Conservation (phyloP, 1,140 invertebrate genomes). For the Holotrichia oblita region DNA sequence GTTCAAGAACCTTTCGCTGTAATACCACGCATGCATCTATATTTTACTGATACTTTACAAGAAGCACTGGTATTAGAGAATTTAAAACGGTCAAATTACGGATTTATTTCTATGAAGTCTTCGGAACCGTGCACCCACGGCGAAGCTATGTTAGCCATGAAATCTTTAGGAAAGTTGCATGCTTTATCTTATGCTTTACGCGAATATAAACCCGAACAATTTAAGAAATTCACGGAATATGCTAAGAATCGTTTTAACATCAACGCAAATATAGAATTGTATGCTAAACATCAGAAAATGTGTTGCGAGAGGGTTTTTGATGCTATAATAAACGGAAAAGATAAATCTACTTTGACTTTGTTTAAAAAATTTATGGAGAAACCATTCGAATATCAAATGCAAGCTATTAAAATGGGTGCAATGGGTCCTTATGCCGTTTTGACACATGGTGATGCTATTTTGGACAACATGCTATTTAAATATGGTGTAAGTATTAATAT, state of each 20-base stretch:
- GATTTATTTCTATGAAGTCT: not conserved
- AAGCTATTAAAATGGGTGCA: constrained; percentile 37
- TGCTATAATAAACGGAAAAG: not conserved
- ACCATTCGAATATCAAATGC: constrained; percentile 34
- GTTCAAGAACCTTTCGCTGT: not conserved
- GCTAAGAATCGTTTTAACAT: not conserved
- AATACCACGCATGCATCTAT: not conserved
- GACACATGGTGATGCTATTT: constrained; percentile 32
- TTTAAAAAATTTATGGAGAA: constrained; percentile 45
- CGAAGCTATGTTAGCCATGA: not conserved
- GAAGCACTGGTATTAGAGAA: constrained; percentile 29
- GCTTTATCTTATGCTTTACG: constrained; percentile 35
- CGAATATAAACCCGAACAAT: constrained; percentile 14
- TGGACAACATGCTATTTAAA: constrained; percentile 38
- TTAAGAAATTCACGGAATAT: constrained; percentile 21
- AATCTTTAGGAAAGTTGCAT: constrained; percentile 36
- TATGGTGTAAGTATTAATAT: constrained; percentile 30
- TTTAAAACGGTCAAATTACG: constrained; percentile 1
- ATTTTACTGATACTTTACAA: constrained; percentile 28
- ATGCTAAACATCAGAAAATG: constrained; percentile 19
- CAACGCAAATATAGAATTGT: not conserved
- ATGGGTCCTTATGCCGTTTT: constrained; percentile 37
- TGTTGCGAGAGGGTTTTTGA: constrained; percentile 25
- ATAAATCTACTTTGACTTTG: constrained; percentile 6
- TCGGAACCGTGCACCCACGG: not conserved